Conservation (phyloP, 2,113 vertebrate genomes). For the Micromys minutus region DNA sequence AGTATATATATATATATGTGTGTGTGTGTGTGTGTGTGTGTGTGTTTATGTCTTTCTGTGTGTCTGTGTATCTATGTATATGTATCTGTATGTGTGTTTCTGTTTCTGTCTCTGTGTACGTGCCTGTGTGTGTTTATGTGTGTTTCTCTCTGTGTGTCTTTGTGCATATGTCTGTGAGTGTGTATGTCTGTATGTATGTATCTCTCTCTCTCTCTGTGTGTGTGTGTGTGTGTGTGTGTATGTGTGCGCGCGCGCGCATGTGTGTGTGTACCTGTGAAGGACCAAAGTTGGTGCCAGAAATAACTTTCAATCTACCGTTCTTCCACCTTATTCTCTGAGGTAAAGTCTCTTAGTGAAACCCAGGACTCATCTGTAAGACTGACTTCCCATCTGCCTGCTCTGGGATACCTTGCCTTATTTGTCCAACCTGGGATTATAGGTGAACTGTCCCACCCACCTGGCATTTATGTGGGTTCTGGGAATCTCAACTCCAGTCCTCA, state of each 20-base stretch:
- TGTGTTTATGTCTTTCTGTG: too few species aligned
- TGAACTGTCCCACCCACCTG: background rate
- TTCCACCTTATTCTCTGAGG: background rate
- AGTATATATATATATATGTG: rapidly evolving
- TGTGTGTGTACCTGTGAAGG: background rate
- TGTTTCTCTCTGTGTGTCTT: too few species aligned
- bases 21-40: too few species aligned
- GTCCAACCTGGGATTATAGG: background rate
- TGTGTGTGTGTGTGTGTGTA: background rate
- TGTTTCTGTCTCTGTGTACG: too few species aligned
- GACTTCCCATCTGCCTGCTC: background rate
- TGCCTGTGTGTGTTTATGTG: too few species aligned
- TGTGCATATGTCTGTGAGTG: too few species aligned
- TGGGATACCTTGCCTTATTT: background rate
- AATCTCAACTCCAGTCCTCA: background rate
- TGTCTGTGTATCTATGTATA: too few species aligned
- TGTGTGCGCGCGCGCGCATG: background rate
- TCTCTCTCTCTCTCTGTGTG: too few species aligned
- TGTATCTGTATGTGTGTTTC: too few species aligned
- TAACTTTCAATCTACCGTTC: background rate
- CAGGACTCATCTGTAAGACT: background rate
- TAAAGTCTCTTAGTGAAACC: background rate
- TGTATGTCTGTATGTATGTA: too few species aligned
- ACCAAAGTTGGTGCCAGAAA: background rate
- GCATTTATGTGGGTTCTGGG: background rate